Conservation (phyloP, 2,888 invertebrate species). For the Uloborus plumipes region DNA sequence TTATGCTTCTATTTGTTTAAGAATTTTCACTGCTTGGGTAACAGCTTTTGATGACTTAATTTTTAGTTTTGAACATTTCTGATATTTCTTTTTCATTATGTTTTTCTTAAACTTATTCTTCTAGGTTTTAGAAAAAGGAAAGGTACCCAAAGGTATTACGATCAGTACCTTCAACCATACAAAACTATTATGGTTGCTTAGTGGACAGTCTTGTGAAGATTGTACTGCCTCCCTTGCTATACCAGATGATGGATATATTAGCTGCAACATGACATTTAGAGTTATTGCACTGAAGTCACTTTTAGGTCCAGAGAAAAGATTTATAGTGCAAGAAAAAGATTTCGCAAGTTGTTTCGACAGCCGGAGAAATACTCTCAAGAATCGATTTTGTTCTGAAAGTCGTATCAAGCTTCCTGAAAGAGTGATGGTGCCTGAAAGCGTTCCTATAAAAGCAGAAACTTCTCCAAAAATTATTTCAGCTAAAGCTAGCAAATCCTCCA, state of each 20-base stretch:
- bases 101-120: not conserved
- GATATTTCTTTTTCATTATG: too few relatives aligned
- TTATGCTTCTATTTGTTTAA: too few relatives aligned
- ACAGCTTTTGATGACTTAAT: too few relatives aligned
- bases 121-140: constrained; percentile 60
- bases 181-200: constrained; percentile 59
- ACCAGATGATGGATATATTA: constrained; percentile 59
- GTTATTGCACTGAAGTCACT: constrained; percentile 59
- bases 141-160: constrained; percentile 57
- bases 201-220: constrained; percentile 62
- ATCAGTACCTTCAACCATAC: constrained; percentile 56
- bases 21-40: too few relatives aligned
- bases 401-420: constrained; percentile 57
- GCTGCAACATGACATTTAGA: constrained; percentile 65
- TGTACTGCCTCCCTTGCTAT: constrained; percentile 55
- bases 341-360: constrained; percentile 58
- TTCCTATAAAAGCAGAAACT: constrained; percentile 53
- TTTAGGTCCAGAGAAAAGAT: constrained; percentile 56
- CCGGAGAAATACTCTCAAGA: constrained; percentile 36
- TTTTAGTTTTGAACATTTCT: too few relatives aligned
- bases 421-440: constrained; percentile 51
- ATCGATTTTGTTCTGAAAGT: constrained; percentile 44
- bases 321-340: constrained; percentile 56
- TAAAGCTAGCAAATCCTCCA: constrained; percentile 5
- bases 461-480: constrained; percentile 10